phyloP scores from a whole-genome alignment of 2,113 vertebrate species.

The Mormoops blainvillei region DNA sequence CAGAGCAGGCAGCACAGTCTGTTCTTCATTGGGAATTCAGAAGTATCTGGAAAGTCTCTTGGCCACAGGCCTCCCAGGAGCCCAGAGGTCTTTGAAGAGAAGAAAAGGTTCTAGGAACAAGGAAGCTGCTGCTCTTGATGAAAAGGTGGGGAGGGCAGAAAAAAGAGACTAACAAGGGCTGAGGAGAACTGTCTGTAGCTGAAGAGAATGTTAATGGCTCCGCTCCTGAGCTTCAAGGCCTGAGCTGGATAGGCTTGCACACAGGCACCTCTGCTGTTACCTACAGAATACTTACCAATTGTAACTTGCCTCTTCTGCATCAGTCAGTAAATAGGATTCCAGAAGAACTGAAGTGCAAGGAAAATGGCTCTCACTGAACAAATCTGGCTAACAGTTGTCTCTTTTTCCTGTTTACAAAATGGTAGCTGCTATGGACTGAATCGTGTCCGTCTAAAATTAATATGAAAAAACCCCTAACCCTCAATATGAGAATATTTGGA shows the following conservation, averaged over 20 bases:
- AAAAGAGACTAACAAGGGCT: constrained; percentile 57
- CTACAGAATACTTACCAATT: constrained; percentile 6
- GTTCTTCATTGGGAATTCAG: constrained; percentile 40
- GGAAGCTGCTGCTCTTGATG: constrained; percentile 53
- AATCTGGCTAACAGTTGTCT: background rate
- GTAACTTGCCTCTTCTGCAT: background rate
- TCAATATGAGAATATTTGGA: background rate
- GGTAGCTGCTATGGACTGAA: constrained; percentile 9
- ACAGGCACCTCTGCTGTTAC: constrained; percentile 40
- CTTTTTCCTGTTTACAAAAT: background rate
- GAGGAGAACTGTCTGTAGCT: constrained; percentile 49
- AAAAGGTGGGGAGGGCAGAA: constrained; percentile 51
- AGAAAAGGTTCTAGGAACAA: constrained; percentile 57
- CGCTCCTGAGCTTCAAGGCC: constrained; percentile 41
- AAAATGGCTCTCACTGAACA: constrained; percentile 1
- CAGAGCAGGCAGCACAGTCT: background rate
- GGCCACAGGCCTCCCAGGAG: constrained; percentile 40
- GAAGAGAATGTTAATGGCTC: constrained; percentile 66
- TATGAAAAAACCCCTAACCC: background rate
- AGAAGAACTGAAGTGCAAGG: background rate
- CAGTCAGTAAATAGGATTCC: background rate
- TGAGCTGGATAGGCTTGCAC: background rate
- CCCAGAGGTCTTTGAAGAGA: constrained; percentile 56
- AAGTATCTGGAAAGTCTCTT: constrained; percentile 38
- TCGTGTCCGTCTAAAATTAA: background rate